Evolutionary conservation across 2,797 vertebrate genomes (phyloP), one percentile per base, ranked within the genome.

Genomic region (Diplodus puntazzo): DNA sequence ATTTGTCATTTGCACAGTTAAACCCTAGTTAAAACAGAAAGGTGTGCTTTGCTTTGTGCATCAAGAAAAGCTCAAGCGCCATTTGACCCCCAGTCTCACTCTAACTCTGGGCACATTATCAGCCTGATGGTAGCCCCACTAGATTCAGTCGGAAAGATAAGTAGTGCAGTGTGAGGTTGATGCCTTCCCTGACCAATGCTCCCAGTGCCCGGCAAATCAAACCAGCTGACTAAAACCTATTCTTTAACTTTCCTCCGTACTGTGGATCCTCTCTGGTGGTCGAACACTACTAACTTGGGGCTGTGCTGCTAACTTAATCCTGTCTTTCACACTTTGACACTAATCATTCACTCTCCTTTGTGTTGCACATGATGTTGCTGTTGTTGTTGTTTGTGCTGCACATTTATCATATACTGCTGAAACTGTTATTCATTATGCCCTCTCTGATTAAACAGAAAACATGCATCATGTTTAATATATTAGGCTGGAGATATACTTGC

Each of bases 211-310:
- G 30, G 9, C 27, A 42, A 62, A 76, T 30, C n/a, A 70, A 69
- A 46, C 0, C 75, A 61, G 13, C 81, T 73, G 77, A 79, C 73
- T 72, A 42, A 78, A 59, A 60, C 16, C 46, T 43, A 0, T 39
- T 69, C 16, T 55, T 49, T 52, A 5, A 18, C 3, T 18, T 5
- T 23, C 9, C 65, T 65, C 27, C 66, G 21, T 52, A 11, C 65
- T 73, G 50, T 18, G 65, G 60, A 13, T 16, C 21, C 27, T 61
- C 73, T 68, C 39, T 64, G 78, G 80, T 46, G 59, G 80, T 60
- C 34, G 48, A 69, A 79, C 64, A 27, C 23, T 11, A 87, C 80
- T 84, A 88, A 85, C 86, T 27, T 73, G 75, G 87, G 73, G 71
- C 66, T 75, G 71, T 61, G 73, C 75, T 53, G 50, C 68, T 59